phyloP scores from a whole-genome alignment of 1,140 invertebrate species.

The Pseudomyrmex pallidus region DNA sequence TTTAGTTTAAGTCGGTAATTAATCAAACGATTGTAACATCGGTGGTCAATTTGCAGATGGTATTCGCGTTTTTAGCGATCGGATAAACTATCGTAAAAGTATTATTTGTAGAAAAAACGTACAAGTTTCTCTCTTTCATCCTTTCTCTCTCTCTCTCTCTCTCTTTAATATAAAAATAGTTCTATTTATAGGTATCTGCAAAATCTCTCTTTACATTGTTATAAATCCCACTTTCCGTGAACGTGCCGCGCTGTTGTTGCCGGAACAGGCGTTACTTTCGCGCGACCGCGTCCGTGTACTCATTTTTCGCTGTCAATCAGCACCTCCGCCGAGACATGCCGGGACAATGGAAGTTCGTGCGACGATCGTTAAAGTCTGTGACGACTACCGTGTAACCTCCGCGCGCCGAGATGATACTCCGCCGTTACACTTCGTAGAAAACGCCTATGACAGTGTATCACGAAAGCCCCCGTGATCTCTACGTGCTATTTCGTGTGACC shows the following conservation, averaged over 20 bases:
- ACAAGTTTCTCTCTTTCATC: no score
- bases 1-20: slow-evolving; percentile 3
- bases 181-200: no score
- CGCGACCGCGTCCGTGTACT: slow-evolving; percentile 16
- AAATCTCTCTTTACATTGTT: no score
- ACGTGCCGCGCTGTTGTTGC: neutral
- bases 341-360: slow-evolving; percentile 71
- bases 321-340: slow-evolving; percentile 23
- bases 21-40: slow-evolving; percentile 4
- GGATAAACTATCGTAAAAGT: neutral
- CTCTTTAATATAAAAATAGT: no score
- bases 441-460: slow-evolving; percentile 69
- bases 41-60: neutral
- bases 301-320: slow-evolving; percentile 45
- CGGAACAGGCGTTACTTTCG: slow-evolving; percentile 21
- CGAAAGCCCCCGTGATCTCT: slow-evolving; percentile 50
- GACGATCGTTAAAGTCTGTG: slow-evolving; percentile 67
- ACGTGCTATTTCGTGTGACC: slow-evolving; percentile 41
- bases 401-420: slow-evolving; percentile 62
- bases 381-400: slow-evolving; percentile 51
- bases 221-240: no score
- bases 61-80: neutral
- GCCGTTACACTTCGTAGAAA: slow-evolving; percentile 63
- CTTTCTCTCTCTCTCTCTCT: no score
- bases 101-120: neutral